These are phyloP conservation scores for Pachyrhynchus sulphureomaculatus DNA, from an alignment of 1,140 invertebrate species.

Conservation along the genomic window DNA sequence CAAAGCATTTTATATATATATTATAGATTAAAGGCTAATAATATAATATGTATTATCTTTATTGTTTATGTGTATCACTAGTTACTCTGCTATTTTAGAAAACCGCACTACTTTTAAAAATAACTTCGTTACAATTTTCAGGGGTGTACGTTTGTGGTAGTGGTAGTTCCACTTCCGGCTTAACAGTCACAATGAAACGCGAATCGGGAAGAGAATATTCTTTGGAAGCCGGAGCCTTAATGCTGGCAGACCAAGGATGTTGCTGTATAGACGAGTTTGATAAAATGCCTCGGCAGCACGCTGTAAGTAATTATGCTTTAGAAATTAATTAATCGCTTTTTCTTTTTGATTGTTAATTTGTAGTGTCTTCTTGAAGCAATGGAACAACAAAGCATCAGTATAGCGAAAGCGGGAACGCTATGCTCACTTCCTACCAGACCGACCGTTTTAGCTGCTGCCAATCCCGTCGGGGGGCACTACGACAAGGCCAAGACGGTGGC, in stretches of 20 bases:
- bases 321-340: no score
- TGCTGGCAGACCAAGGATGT: conserved; percentile 80
- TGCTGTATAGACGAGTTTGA: conserved; percentile 97
- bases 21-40: no score
- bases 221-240: conserved; percentile 82
- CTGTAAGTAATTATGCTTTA: conserved; percentile 33
- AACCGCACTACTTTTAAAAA: no score
- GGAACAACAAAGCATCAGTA: conserved; percentile 90
- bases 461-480: conserved; percentile 87
- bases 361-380: conserved; percentile 82
- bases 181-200: conserved; percentile 81
- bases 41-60: no score
- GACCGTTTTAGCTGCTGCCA: conserved; percentile 88
- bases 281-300: conserved; percentile 70
- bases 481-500: conserved; percentile 82
- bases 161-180: conserved; percentile 79
- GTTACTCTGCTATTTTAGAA: no score
- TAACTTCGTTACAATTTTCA: no score
- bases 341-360: background rate
- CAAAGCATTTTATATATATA: no score
- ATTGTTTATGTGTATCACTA: no score
- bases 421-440: conserved; percentile 78
- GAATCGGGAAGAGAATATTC: conserved; percentile 78
- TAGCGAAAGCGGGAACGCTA: conserved; percentile 84
- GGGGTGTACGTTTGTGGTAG: conserved; percentile 90